Percentiles rank a stretch among this genome's conserved stretches.
Conservation (phyloP, 2,113 vertebrate genomes). For the Paracanthobrama guichenoti region DNA sequence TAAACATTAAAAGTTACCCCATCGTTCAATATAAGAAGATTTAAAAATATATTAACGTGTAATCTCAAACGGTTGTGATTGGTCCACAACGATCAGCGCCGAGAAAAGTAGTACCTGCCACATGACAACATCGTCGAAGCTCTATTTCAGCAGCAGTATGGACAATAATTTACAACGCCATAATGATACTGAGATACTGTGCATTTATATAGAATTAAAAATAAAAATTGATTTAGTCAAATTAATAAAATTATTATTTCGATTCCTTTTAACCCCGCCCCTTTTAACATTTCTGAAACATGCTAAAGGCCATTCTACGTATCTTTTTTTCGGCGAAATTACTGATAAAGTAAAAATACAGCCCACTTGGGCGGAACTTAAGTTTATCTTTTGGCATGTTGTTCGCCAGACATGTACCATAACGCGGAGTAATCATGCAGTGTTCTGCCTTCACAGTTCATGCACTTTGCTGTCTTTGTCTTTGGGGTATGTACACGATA, state of each 20-base stretch:
- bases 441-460: slow-evolving; percentile 4
- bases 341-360: not conserved
- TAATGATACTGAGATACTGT: not conserved
- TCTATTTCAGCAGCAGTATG: not conserved
- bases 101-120: not conserved
- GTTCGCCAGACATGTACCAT: not conserved
- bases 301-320: not conserved
- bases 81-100: not conserved
- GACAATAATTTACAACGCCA: not conserved
- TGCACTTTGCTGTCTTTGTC: slow-evolving; percentile 17
- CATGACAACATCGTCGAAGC: not conserved
- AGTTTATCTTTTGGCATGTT: not conserved
- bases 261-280: not conserved
- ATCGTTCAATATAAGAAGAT: not conserved
- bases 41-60: not conserved
- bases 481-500: slow-evolving; percentile 31
- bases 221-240: too few relatives aligned
- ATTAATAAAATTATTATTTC: not conserved
- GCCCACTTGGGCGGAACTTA: not conserved
- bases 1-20: not conserved
- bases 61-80: not conserved
- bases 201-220: not conserved
- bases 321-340: too few relatives aligned
- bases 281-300: accelerated
- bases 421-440: not conserved